Conservation (phyloP, 2,113 vertebrate species). For the Oxyura jamaicensis region DNA sequence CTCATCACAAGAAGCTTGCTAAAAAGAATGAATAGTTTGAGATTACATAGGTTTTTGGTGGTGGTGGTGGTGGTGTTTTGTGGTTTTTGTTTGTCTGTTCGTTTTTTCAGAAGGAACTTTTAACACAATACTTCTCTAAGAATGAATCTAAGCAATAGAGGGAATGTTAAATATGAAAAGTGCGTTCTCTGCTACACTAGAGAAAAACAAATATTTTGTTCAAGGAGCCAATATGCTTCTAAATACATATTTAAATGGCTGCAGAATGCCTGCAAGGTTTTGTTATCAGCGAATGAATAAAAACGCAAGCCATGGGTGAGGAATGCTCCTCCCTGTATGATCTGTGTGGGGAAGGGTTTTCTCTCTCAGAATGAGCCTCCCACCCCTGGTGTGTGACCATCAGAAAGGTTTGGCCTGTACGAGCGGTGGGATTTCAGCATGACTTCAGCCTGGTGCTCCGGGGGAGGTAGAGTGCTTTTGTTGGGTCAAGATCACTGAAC, state of each 20-base stretch:
- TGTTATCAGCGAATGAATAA: background rate
- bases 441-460: background rate
- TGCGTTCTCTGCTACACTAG: background rate
- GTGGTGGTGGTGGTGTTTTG: too few relatives aligned
- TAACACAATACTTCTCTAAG: background rate
- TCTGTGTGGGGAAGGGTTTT: background rate
- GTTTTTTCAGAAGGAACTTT: background rate
- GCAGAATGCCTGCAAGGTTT: background rate
- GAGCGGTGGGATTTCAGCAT: background rate
- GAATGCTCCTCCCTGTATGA: background rate
- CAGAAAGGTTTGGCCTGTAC: background rate
- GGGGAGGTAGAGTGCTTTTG: background rate
- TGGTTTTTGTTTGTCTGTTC: background rate
- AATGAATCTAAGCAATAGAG: background rate
- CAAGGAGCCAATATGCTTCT: background rate
- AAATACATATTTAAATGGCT: background rate
- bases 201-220: background rate
- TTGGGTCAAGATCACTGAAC: background rate
- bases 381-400: background rate
- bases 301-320: background rate
- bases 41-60: background rate
- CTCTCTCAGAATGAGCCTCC: background rate
- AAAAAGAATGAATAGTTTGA: background rate
- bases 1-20: background rate
- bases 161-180: background rate